Conservation (phyloP, 64 coral and sea anemone genomes). For the Trachythela sp. region DNA sequence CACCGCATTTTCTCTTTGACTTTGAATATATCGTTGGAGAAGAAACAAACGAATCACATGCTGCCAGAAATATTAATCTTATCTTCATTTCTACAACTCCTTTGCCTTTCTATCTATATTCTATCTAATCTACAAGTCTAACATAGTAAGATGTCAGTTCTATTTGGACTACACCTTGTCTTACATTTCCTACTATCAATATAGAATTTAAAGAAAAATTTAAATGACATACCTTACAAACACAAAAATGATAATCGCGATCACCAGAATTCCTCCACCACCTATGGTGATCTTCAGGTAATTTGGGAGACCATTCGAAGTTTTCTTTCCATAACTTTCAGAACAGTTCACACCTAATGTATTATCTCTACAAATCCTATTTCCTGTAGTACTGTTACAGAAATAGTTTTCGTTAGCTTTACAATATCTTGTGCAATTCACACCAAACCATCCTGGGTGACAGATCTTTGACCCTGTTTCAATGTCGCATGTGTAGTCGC, state of each 20-base stretch:
- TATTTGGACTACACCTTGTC: too few relatives aligned
- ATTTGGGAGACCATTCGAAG: neutral
- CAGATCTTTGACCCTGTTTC: neutral
- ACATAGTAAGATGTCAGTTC: too few relatives aligned
- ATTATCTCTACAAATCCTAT: neutral
- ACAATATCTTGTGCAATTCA: neutral
- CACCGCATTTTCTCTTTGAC: too few relatives aligned
- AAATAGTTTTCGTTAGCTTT: neutral
- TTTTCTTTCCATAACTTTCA: neutral
- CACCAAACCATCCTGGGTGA: neutral
- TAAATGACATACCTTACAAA: neutral
- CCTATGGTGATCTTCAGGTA: neutral
- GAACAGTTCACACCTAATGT: neutral
- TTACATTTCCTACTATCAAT: too few relatives aligned
- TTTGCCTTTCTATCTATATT: too few relatives aligned
- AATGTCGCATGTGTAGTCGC: neutral
- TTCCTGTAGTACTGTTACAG: neutral
- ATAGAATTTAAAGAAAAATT: too few relatives aligned
- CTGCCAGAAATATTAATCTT: too few relatives aligned
- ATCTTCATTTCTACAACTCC: too few relatives aligned
- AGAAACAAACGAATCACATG: too few relatives aligned
- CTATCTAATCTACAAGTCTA: too few relatives aligned
- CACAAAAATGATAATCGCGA: neutral
- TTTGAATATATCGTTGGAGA: too few relatives aligned
- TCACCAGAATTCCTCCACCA: neutral